Percentiles rank a stretch among this genome's conserved stretches.
These are phyloP conservation scores for human (Homo sapiens) DNA, from an alignment of 2,113 vertebrate genomes.

Conservation along the genomic window GRCh38 chr15:27928001-27928500, in stretches of 20 bases:
- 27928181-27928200: background rate
- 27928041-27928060: too few species aligned
- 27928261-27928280: background rate
- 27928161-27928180: background rate
- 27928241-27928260: slow-evolving; percentile 10
- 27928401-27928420: background rate
- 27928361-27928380: background rate
- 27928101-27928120: background rate
- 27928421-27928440: background rate
- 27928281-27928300: background rate
- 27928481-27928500: background rate
- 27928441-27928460: background rate
- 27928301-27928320: background rate
- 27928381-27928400: background rate
- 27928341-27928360: background rate
- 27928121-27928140: background rate
- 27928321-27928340: background rate
- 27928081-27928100: too few species aligned
- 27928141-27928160: background rate
- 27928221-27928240: background rate
- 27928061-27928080: too few species aligned
- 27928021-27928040: too few species aligned
- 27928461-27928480: background rate
- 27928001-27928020: too few species aligned
- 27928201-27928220: background rate